phyloP scores from a whole-genome alignment of 1,140 invertebrate genomes.

The Neelides sp. region DNA sequence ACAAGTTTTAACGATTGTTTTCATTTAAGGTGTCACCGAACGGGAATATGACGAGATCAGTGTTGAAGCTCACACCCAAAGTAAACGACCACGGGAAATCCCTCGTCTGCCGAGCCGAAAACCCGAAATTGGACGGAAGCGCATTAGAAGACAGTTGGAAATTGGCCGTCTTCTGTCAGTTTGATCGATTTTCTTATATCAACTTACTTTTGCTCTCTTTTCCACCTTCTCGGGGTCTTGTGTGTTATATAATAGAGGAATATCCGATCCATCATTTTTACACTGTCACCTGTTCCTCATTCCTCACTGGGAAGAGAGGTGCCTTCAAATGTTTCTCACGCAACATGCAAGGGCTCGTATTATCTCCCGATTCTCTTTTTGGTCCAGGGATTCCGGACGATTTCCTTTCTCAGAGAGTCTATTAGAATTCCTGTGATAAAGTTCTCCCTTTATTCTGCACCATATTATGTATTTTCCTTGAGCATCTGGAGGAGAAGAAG shows the following conservation, averaged over 20 bases:
- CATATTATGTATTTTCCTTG: no score
- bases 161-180: conserved; percentile 31
- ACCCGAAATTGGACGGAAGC: conserved; percentile 25
- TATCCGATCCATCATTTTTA: conserved; percentile 24
- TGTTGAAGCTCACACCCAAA: conserved; percentile 28
- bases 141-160: conserved; percentile 31
- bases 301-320: conserved; percentile 10
- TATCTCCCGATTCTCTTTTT: no score
- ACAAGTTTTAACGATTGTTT: not conserved
- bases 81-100: conserved; percentile 30
- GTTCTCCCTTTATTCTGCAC: no score
- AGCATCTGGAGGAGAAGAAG: no score
- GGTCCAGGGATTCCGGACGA: no score
- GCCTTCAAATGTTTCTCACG: conserved; percentile 12
- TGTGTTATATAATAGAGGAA: not conserved
- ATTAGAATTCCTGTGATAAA: no score
- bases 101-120: conserved; percentile 27
- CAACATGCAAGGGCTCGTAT: no score
- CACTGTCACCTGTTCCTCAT: conserved; percentile 12
- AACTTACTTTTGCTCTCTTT: not conserved
- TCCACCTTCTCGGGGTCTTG: no score
- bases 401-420: no score
- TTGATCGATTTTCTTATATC: conserved; percentile 18
- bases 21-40: conserved; percentile 27
- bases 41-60: conserved; percentile 30